A percentile compares a stretch with the other conserved stretches of the same genome.
Conservation (phyloP, 2,113 vertebrate species). For the human region GRCh38 chr14:97326001-97326500, state of each 20-base stretch:
- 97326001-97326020: background rate
- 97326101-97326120: background rate
- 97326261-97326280: accelerated
- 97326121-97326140: background rate
- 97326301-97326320: no score
- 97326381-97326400: accelerated
- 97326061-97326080: background rate
- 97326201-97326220: background rate
- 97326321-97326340: background rate
- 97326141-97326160: no score
- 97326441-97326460: no score
- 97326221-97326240: accelerated
- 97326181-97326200: background rate
- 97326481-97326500: background rate
- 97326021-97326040: background rate
- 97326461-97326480: accelerated
- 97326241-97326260: accelerated
- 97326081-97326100: background rate
- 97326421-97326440: accelerated
- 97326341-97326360: accelerated
- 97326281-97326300: accelerated
- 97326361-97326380: accelerated
- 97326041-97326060: background rate
- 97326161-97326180: accelerated
- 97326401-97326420: accelerated